Conservation (phyloP, 2,797 vertebrate genomes). For the Garrulus glandarius region DNA sequence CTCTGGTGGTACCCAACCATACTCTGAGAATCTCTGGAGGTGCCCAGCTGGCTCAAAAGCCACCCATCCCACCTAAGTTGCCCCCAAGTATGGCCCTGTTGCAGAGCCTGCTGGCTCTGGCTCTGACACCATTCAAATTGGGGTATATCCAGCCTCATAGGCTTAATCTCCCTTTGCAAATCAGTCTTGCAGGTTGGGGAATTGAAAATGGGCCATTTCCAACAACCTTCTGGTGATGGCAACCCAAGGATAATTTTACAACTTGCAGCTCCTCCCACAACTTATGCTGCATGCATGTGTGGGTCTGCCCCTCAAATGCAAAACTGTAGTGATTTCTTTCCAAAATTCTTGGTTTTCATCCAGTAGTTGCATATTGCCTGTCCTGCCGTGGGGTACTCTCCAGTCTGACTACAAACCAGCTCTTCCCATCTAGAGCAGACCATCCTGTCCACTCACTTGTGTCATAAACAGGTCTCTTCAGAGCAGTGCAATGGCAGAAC, state of each 20-base stretch:
- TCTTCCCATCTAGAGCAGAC: neutral
- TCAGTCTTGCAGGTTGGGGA: neutral
- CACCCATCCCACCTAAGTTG: neutral
- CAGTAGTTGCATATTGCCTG: neutral
- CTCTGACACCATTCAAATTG: neutral
- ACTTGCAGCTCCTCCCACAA: neutral
- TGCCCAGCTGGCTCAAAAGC: neutral
- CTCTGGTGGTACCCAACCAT: neutral
- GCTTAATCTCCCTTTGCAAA: neutral
- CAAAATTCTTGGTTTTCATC: neutral
- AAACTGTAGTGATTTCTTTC: neutral
- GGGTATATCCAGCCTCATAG: neutral
- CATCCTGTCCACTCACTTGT: neutral
- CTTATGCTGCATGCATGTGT: neutral
- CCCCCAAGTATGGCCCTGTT: neutral
- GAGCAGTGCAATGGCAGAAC: neutral
- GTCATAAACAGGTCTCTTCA: neutral
- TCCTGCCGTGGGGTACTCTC: neutral
- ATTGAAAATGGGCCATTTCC: neutral
- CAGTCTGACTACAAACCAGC: neutral
- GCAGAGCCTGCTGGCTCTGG: neutral
- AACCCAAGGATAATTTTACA: neutral
- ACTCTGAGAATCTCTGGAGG: neutral
- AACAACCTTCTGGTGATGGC: neutral
- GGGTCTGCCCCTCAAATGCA: neutral